These are phyloP conservation scores for Typhlomys cinereus DNA, from an alignment of 2,113 vertebrate genomes.

Conservation along the genomic window DNA sequence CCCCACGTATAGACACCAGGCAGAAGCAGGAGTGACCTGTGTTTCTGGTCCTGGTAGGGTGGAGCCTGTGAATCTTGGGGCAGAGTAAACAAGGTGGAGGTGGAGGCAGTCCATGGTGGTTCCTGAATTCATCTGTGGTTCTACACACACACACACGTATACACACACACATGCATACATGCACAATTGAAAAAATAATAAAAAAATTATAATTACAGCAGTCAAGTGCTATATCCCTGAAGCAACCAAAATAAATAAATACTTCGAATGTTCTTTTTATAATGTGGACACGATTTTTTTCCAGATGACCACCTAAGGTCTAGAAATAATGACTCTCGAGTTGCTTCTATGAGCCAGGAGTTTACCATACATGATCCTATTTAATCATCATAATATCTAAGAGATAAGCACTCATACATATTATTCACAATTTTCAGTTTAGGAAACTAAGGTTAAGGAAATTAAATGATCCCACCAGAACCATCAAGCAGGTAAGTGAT, in stretches of 20 bases:
- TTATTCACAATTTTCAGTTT: background rate
- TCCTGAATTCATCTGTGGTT: too few species aligned
- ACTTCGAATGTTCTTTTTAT: constrained; percentile 7
- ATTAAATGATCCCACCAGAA: background rate
- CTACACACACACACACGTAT: too few species aligned
- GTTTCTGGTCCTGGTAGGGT: too few species aligned
- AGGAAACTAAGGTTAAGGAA: background rate
- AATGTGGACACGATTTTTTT: background rate
- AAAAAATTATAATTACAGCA: too few species aligned
- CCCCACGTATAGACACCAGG: too few species aligned
- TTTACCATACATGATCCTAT: background rate
- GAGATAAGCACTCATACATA: background rate
- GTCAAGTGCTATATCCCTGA: too few species aligned
- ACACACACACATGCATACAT: too few species aligned
- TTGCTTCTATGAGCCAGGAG: background rate
- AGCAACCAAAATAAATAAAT: background rate
- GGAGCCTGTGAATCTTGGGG: too few species aligned
- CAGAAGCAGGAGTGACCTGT: too few species aligned
- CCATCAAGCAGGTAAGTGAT: background rate
- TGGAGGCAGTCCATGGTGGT: too few species aligned
- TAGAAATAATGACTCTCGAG: background rate
- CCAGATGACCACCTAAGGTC: background rate
- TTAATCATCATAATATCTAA: background rate
- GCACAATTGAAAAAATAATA: too few species aligned
- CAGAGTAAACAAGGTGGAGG: too few species aligned